Base-by-base conservation (phyloP, 2,888 invertebrate species). In the Slavum lentiscoides region DNA sequence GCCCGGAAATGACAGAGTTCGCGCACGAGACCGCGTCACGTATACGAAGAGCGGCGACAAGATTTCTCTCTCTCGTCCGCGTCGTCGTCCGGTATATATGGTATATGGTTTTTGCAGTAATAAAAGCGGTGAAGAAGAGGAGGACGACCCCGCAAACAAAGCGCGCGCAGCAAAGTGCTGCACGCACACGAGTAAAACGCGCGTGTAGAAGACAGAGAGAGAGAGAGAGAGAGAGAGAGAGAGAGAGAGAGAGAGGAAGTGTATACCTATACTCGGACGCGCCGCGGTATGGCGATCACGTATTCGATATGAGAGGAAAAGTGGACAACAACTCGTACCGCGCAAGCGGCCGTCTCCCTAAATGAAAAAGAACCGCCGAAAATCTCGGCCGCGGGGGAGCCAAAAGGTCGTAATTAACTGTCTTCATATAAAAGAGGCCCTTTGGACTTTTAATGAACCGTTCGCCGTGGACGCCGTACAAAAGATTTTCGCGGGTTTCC, bases 281-380 rank as follows among this genome's bases (percentile, higher is more conserved):
- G 70, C 30, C 2, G 4, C 30, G 30, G 30, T 64, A 80, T 80
- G 77, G 70, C 69, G 70, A 64, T 80, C 77, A 80, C 77, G 77
- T 80, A 62, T 70, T 80, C 77, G 70, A 80, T 80, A 69, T 64
- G 76, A 80, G 76, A 80, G 77, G 30, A 30, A 70, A 80, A 80
- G 77, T 80, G 77, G 77, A 80, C 77, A 80, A 80, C 69, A 9
- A 30, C 39, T n/a, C 30, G 30, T 30, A 30, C 30, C 11, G 30
- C 66, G 21, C n/a, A n/a, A n/a, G n/a, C 68, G 11, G 30, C 17
- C 49, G 61, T 64, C 30, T 30, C 70, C 70, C 62, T 43, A 72
- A 80, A 80, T 80, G 77, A 80, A 80, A 80, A 80, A 80, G 77
- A 64, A 80, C 77, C 77, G 39, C 62, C 70, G 70, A 80, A 80